phyloP scores from a whole-genome alignment of 2,888 invertebrate genomes.

The Cloeon dipterum region DNA sequence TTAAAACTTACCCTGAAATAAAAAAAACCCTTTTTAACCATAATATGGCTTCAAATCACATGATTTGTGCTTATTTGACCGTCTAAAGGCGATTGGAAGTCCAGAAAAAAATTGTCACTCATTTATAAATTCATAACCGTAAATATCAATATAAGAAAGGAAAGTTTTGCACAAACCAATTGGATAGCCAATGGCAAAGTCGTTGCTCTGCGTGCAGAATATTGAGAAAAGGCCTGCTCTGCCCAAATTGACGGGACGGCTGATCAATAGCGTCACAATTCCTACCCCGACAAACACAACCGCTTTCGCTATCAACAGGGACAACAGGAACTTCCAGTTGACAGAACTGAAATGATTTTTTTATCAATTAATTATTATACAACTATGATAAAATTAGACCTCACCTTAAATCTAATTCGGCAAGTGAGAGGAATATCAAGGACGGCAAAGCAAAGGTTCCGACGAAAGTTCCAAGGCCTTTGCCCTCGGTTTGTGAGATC shows the following conservation, averaged over 20 bases:
- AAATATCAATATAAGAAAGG: not conserved
- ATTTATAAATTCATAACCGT: too few species aligned
- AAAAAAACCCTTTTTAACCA: too few species aligned
- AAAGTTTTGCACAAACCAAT: slow-evolving; percentile 39
- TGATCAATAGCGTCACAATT: slow-evolving; percentile 47
- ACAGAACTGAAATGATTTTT: slow-evolving; percentile 24
- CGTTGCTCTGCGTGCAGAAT: slow-evolving; percentile 91
- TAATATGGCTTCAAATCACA: too few species aligned
- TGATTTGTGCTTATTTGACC: too few species aligned
- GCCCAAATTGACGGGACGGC: slow-evolving; percentile 51
- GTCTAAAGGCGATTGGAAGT: not conserved
- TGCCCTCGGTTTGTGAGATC: slow-evolving; percentile 60
- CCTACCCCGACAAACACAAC: slow-evolving; percentile 62
- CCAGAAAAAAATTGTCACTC: too few species aligned
- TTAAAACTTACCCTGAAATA: slow-evolving; percentile 1
- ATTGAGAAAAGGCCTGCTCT: slow-evolving; percentile 81
- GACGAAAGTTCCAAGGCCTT: slow-evolving; percentile 79
- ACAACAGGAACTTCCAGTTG: slow-evolving; percentile 77
- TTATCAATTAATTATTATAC: not conserved
- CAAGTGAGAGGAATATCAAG: slow-evolving; percentile 73
- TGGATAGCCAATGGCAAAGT: slow-evolving; percentile 90
- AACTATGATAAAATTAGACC: not conserved
- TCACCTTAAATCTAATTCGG: slow-evolving; percentile 49
- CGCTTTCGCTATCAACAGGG: slow-evolving; percentile 66
- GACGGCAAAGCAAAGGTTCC: slow-evolving; percentile 85